Evolutionary conservation across 2,113 vertebrate genomes (phyloP), one percentile per base, ranked within the genome.

Genomic region (Ochotona curzoniae): DNA sequence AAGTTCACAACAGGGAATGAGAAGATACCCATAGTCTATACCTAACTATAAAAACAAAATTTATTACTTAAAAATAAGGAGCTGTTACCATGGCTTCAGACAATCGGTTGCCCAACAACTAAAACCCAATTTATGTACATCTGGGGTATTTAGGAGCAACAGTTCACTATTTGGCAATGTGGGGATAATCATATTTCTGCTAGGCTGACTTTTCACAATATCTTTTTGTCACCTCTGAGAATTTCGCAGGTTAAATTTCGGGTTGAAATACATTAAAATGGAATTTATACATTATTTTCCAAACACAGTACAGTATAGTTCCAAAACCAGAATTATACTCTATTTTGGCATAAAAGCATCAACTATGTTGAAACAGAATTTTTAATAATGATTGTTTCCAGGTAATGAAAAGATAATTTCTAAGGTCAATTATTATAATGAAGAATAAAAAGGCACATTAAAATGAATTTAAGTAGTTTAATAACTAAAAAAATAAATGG

Each of bases 311-410:
- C 32, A 35, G 67, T 69, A 2, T 49, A 75, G 6, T 75, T 89
- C 54, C 89, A 82, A 71, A 81, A 23, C 82, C n/a, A 89, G 38
- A 88, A 76, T 85, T 63, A 81, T 10, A 70, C 10, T 32, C 15
- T 81, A 60, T 44, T 85, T 57, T 25, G 32, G 74, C 79, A 84
- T 51, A 84, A 93, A 92, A 83, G 60, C 60, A 94, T 17, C 82
- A 93, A 93, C 69, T 91, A 20, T 57, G 47, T 57, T 83, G 18
- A 82, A 81, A 91, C 9, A 90, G 61, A 90, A 69, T 47, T 78
- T 73, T 78, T 86, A 89, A 67, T 85, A 88, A 80, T 70, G 87
- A 21, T 61, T 93, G 63, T 86, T 51, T 61, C 21, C 49, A 89
- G 64, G 66, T 11, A 79, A 49, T 84, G 44, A 88, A 71, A 87